Evolutionary conservation across 2,113 vertebrate species (phyloP), one percentile per base, ranked within the genome.

Genomic region (Cricetomys ansorgei): DNA sequence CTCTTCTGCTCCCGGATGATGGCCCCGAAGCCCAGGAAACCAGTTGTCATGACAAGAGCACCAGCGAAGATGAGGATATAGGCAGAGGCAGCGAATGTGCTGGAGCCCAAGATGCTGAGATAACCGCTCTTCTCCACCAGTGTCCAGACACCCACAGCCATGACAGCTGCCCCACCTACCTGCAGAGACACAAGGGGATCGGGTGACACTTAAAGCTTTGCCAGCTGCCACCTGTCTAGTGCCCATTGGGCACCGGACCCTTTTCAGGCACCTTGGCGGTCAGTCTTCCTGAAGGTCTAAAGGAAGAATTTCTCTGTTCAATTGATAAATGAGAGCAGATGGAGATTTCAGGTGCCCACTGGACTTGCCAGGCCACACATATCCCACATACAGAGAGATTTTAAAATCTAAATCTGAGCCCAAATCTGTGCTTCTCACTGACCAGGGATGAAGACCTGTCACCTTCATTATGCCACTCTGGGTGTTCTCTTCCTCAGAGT

Each of bases 61-160:
- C 99, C 99, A 0, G 99, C 98, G 76, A 99, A 98, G 96, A 99
- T 98, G 75, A 99, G 99, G 97, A 99, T 99, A 96, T 99, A 99
- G 15, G 99, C 98, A 0, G 99, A 99, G n/a, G 99, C 97, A 0
- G 99, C 98, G 7, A 99, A 99, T 27, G 99, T 99, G 96, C 99
- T 99, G 94, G 99, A 99, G 3, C 99, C 99, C 98, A 99, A 96
- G 88, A 99, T 95, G 79, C 99, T 98, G 89, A 99, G 98, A 97
- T 99, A 99, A 97, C 99, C 98, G 1, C 99, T 99, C 97, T 99
- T 99, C 95, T 99, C 99, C 89, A 98, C 96, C 95, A 99, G 98
- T 0, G 99, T 99, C 99, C 99, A 99, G 67, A 99, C 70, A 48
- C 99, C 99, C 70, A 99, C 98, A 0, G 98, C 99, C 97, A 99